Evolutionary conservation across 2,888 invertebrate genomes (phyloP).

Genomic region (Agriopis marginaria): DNA sequence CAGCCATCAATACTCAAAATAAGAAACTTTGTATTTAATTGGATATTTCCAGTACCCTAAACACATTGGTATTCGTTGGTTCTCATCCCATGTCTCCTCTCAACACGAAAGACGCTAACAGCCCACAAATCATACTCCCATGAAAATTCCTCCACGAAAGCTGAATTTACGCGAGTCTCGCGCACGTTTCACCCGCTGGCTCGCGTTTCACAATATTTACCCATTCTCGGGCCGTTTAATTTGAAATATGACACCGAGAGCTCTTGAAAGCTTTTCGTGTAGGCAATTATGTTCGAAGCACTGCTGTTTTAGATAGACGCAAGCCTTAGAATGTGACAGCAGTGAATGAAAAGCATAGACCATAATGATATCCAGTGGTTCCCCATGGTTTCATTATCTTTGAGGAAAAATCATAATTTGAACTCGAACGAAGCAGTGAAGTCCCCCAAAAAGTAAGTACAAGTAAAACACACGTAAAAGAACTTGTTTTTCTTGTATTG

Average conservation of each 20-base stretch:
- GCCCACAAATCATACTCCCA: constrained; percentile 30
- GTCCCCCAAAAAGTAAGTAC: too few relatives aligned
- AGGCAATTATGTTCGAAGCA: constrained; percentile 22
- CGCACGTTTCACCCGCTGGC: constrained; percentile 13
- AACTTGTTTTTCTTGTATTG: too few relatives aligned
- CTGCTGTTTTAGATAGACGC: constrained; percentile 15
- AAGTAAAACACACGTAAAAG: too few relatives aligned
- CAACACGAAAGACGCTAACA: constrained; percentile 10
- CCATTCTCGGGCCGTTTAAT: constrained; percentile 28
- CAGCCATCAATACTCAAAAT: too few relatives aligned
- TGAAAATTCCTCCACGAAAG: constrained; percentile 31
- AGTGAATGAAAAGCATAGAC: constrained; percentile 3
- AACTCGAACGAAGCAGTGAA: too few relatives aligned
- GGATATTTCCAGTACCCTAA: background rate
- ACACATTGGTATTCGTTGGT: background rate
- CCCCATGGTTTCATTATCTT: too few relatives aligned
- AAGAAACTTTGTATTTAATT: background rate
- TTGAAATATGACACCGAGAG: constrained; percentile 33
- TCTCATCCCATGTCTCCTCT: constrained; percentile 8
- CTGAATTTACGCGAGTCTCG: constrained; percentile 18
- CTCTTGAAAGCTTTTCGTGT: constrained; percentile 26
- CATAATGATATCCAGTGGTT: too few relatives aligned
- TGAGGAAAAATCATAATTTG: background rate
- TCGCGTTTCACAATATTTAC: constrained; percentile 34
- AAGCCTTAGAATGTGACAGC: constrained; percentile 7